phyloP scores from a whole-genome alignment of 1,140 invertebrate genomes.

The Muscidifurax raptorellus region DNA sequence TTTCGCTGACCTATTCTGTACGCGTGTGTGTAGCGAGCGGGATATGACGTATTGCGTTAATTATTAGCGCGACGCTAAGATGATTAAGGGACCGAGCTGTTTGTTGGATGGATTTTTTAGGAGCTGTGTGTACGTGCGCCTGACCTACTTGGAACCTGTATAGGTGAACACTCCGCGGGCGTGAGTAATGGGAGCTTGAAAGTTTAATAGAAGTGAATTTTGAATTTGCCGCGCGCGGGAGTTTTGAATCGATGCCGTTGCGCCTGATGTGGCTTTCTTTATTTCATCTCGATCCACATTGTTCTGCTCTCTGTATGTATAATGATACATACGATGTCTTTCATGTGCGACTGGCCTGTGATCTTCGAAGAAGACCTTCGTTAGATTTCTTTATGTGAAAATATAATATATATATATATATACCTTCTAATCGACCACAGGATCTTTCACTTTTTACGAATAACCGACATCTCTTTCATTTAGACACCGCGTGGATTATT shows the following conservation, averaged over 20 bases:
- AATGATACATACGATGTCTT: not conserved
- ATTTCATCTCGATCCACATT: not conserved
- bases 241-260: not conserved
- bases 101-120: too few relatives aligned
- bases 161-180: too few relatives aligned
- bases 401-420: too few relatives aligned
- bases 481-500: too few relatives aligned
- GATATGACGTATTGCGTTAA: not conserved
- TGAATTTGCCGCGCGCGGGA: not conserved
- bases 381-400: not conserved
- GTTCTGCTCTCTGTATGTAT: not conserved
- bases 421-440: not conserved
- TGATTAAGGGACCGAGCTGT: not conserved
- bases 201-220: not conserved
- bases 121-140: too few relatives aligned
- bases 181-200: too few relatives aligned
- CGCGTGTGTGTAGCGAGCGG: too few relatives aligned
- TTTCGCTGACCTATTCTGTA: not conserved
- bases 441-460: too few relatives aligned
- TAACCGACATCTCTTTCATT: too few relatives aligned
- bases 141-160: too few relatives aligned
- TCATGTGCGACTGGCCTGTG: not conserved
- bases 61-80: not conserved
- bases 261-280: not conserved
- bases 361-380: not conserved